phyloP scores from a whole-genome alignment of 2,797 vertebrate species.

The Bovichtus variegatus region DNA sequence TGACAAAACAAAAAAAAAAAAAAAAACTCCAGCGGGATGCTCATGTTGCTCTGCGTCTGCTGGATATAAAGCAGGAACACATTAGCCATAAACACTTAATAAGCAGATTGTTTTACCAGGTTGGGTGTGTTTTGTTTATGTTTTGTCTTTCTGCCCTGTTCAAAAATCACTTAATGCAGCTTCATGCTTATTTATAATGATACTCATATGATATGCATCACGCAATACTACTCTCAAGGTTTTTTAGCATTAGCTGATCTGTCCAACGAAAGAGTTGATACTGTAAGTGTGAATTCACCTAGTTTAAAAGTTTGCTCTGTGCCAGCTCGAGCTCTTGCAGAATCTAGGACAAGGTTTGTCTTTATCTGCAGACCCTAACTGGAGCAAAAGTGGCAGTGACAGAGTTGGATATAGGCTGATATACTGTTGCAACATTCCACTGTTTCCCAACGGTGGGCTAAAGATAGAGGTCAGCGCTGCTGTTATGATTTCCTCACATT shows the following conservation, averaged over 20 bases:
- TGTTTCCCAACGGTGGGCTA: constrained; percentile 45
- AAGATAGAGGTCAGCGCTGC: constrained; percentile 52
- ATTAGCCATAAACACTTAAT: background rate
- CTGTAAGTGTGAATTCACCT: constrained; percentile 50
- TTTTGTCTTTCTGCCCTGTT: background rate
- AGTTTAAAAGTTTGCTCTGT: constrained; percentile 67
- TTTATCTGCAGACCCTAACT: constrained; percentile 72
- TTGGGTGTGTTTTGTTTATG: background rate
- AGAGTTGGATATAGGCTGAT: constrained; percentile 61
- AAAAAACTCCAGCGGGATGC: background rate
- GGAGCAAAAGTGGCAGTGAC: constrained; percentile 73
- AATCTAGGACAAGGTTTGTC: constrained; percentile 78
- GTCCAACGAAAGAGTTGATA: constrained; percentile 8
- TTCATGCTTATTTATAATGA: background rate
- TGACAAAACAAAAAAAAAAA: background rate
- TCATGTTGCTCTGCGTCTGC: constrained; percentile 12
- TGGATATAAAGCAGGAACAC: constrained; percentile 6
- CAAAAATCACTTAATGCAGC: background rate
- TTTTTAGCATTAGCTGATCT: background rate
- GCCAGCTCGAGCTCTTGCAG: constrained; percentile 55
- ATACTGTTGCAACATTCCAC: constrained; percentile 64
- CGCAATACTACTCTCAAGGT: background rate
- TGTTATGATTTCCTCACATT: constrained; percentile 46
- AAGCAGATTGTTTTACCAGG: constrained; percentile 3
- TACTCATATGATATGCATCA: too few species aligned